Base-by-base conservation (phyloP, 2,113 vertebrate species). In the Myotis yumanensis region DNA sequence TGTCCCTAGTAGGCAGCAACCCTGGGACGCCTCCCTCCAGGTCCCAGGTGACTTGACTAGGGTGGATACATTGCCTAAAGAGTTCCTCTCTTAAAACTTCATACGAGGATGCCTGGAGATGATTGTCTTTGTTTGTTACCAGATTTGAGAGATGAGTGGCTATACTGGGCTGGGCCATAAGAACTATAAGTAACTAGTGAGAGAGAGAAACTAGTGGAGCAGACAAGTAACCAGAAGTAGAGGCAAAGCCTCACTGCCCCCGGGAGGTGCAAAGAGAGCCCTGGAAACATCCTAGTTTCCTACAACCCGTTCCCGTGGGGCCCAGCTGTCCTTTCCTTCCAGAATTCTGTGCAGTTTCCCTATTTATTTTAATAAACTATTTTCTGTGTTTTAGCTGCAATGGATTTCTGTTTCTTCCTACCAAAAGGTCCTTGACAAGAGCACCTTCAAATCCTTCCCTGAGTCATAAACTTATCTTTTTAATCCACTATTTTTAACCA, bases 391-490 rank as follows among this genome's bases (percentile, higher is more conserved):
- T 46, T 75, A 76, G 51, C 46, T 71, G 4, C 18, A 57, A 11
- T 91, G 23, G 23, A 28, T 46, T 91, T 94, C 77, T 85, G 10
- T 76, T 84, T 88, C 72, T 95, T 92, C 25, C 73, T 77, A 76
- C 23, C 69, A 35, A 89, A 86, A 89, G 14, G 46, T 66, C 14
- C 8, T 80, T 83, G 32, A 48, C 40, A 83, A 89, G 28, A 75
- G 71, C 46, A 80, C n/a, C 20, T 84, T 88, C 62, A 75, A 89
- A 73, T 83, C 64, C 23, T 93, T 87, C 76, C 73, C 51, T 9
- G 59, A 93, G 54, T 73, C 64, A 66, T 64, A 69, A 18, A 37
- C 40, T 51, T 84, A 62, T 79, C 22, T 8, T 93, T 77, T 91
- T 52, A 75, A 86, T 22, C 32, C 17, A 51, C 11, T 48, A 2